Evolutionary conservation across 2,888 invertebrate species (phyloP).

Genomic region (Helobdella robusta): DNA sequence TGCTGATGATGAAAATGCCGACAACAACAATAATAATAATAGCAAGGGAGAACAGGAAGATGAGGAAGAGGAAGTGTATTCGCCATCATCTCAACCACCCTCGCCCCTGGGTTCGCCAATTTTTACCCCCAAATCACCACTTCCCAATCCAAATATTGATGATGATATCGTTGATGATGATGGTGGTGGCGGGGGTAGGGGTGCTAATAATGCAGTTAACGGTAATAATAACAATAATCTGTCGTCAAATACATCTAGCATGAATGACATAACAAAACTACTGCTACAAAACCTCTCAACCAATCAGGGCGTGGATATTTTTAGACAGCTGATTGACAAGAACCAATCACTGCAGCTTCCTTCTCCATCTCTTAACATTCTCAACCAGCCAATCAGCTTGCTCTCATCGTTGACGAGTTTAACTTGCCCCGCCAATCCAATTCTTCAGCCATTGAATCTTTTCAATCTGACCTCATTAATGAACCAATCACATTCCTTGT

Average conservation of each 20-base stretch:
- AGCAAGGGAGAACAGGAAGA: background rate
- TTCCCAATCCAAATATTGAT: slow-evolving; percentile 1
- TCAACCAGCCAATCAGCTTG: background rate
- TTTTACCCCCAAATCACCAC: background rate
- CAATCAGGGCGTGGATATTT: background rate
- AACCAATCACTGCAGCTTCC: background rate
- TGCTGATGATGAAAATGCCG: background rate
- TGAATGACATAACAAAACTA: no score
- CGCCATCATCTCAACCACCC: slow-evolving; percentile 10
- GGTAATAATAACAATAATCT: slow-evolving; percentile 7
- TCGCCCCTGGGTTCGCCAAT: slow-evolving; percentile 3
- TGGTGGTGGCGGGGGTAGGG: background rate
- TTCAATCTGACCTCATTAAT: background rate
- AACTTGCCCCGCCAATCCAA: no score
- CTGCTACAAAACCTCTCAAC: background rate
- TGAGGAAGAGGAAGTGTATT: background rate
- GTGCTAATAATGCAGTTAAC: background rate
- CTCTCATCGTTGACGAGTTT: background rate
- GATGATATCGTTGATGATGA: background rate
- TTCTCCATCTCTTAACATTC: background rate
- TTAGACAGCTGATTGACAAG: background rate
- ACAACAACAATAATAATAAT: background rate
- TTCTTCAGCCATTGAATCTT: slow-evolving; percentile 1
- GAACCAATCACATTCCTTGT: no score
- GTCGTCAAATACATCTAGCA: background rate